These are phyloP conservation scores for Glomeris maerens DNA, from an alignment of 1,140 invertebrate genomes.

Conservation along the genomic window DNA sequence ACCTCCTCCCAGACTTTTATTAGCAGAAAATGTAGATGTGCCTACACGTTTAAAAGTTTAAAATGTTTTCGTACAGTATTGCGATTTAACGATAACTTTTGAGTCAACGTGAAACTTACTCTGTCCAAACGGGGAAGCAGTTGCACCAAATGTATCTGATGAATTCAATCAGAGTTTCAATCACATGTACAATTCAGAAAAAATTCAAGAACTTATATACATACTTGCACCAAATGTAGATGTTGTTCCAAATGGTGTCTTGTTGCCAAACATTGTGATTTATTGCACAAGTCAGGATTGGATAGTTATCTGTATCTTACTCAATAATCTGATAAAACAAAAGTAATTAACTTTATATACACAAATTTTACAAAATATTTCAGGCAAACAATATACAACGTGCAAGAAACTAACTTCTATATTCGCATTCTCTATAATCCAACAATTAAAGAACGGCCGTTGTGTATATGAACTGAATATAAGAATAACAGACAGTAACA, in stretches of 20 bases:
- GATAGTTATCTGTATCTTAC: neutral
- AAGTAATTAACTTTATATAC: too few species aligned
- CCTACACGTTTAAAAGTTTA: slow-evolving; percentile 2
- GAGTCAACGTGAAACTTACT: neutral
- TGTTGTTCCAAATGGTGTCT: neutral
- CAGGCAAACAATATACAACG: too few species aligned
- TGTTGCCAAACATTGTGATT: slow-evolving; percentile 4
- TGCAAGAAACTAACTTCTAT: too few species aligned
- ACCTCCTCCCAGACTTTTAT: slow-evolving; percentile 3
- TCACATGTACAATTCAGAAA: neutral
- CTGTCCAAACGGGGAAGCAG: slow-evolving; percentile 6
- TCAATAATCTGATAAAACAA: too few species aligned
- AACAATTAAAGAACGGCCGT: too few species aligned
- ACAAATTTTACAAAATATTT: too few species aligned
- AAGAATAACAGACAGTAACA: too few species aligned
- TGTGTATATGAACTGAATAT: too few species aligned
- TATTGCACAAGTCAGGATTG: neutral
- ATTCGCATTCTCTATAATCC: too few species aligned
- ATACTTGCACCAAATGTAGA: neutral
- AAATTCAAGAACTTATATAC: neutral
- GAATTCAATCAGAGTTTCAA: neutral
- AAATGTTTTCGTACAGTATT: neutral
- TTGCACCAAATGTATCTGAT: neutral
- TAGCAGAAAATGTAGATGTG: slow-evolving; percentile 8
- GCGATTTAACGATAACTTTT: neutral